These are phyloP conservation scores for Rotaria socialis DNA, from an alignment of 2,888 invertebrate species.

Conservation along the genomic window DNA sequence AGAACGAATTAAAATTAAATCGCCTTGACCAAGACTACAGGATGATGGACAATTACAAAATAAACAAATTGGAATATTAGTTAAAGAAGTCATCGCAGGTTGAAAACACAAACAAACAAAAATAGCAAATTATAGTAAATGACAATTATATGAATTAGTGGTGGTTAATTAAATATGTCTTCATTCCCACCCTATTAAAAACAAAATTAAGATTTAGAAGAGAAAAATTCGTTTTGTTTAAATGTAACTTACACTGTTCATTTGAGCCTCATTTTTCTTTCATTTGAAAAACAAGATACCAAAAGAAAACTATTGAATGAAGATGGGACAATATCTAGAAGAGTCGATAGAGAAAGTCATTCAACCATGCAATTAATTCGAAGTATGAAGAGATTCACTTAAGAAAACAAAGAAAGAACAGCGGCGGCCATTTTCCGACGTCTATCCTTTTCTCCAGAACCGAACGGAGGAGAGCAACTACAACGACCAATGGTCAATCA, in stretches of 20 bases:
- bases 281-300: not conserved
- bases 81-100: not conserved
- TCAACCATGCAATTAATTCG: not conserved
- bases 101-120: not conserved
- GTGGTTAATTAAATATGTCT: not conserved
- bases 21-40: constrained; percentile 31
- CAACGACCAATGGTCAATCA: constrained; percentile 9
- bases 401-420: constrained; percentile 18
- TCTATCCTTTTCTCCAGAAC: not conserved
- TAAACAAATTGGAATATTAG: not conserved
- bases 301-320: not conserved
- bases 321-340: not conserved
- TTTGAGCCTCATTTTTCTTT: not conserved
- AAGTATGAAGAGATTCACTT: not conserved
- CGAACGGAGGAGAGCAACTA: not conserved
- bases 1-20: not conserved
- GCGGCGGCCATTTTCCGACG: constrained; percentile 23
- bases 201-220: not conserved
- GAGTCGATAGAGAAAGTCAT: not conserved
- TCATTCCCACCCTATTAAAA: not conserved
- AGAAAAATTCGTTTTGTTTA: not conserved
- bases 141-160: constrained; percentile 4
- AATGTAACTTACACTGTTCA: not conserved
- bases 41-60: constrained; percentile 9
- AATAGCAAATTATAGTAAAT: not conserved